These are phyloP conservation scores for Ceratoteleas bidentatus DNA, from an alignment of 1,140 invertebrate genomes.

Conservation along the genomic window DNA sequence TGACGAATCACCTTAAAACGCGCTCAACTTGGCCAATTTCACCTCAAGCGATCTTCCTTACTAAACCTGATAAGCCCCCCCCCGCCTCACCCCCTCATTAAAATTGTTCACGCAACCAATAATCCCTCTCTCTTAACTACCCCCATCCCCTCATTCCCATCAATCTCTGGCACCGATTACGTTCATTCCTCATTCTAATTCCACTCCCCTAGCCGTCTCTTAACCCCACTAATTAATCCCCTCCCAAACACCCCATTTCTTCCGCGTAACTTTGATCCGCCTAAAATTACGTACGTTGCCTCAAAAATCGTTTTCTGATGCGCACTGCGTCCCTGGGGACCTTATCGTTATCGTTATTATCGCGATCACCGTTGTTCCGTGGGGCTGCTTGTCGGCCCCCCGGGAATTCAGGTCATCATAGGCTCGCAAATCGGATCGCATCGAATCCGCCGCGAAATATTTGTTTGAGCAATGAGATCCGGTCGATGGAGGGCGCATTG, in stretches of 20 bases:
- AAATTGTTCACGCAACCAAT: too few species aligned
- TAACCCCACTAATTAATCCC: not conserved
- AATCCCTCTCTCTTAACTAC: not conserved
- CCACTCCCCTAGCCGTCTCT: not conserved
- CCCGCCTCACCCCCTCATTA: too few species aligned
- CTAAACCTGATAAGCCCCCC: too few species aligned
- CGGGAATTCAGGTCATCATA: conserved; percentile 17
- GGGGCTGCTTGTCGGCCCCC: not conserved
- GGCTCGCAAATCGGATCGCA: conserved; percentile 26
- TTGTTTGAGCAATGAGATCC: conserved; percentile 52
- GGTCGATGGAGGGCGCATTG: conserved; percentile 50
- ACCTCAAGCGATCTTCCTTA: too few species aligned
- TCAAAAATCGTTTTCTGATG: conserved; percentile 23
- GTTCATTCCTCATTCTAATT: conserved; percentile 8
- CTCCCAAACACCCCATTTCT: not conserved
- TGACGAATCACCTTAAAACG: too few species aligned
- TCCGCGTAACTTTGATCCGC: not conserved
- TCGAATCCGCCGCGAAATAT: conserved; percentile 30
- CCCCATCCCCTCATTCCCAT: not conserved
- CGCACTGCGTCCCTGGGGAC: not conserved
- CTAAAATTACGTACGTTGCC: conserved; percentile 16
- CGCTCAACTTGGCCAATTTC: too few species aligned
- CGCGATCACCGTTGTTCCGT: not conserved
- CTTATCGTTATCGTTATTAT: conserved; percentile 31
- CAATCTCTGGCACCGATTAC: conserved; percentile 3